A percentile compares a stretch with the other conserved stretches of the same genome.
phyloP scores from a whole-genome alignment of 2,797 vertebrate genomes.

The Sebastes aleutianus region DNA sequence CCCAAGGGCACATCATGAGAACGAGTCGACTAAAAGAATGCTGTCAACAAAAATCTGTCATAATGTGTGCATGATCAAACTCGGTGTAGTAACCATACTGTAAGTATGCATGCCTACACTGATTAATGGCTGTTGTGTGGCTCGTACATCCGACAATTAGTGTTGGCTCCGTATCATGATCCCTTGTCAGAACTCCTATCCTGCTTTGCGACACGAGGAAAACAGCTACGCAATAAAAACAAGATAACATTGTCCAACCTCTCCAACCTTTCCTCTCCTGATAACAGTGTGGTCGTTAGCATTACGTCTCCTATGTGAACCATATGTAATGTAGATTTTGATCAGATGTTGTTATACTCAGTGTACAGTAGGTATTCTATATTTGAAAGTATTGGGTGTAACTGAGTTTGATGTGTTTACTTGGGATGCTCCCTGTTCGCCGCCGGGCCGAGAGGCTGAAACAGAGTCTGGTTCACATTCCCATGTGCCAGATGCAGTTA shows the following conservation, averaged over 20 bases:
- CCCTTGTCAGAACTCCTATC: conserved; percentile 49
- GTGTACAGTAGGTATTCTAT: conserved; percentile 35
- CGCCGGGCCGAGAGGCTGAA: conserved; percentile 29
- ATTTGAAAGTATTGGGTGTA: conserved; percentile 59
- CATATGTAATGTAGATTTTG: conserved; percentile 9
- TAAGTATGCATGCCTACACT: neutral
- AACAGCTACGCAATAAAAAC: conserved; percentile 40
- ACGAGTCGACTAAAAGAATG: neutral
- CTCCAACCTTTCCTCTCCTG: conserved; percentile 53
- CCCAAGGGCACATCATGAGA: neutral
- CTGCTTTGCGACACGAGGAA: conserved; percentile 46
- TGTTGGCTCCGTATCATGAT: conserved; percentile 44
- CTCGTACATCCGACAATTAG: conserved; percentile 20
- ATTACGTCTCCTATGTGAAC: conserved; percentile 20
- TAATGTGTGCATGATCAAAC: neutral
- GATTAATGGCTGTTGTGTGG: conserved; percentile 11
- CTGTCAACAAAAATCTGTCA: neutral
- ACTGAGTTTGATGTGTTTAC: conserved; percentile 42
- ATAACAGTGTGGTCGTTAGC: conserved; percentile 44
- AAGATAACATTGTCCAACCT: conserved; percentile 75
- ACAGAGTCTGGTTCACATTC: conserved; percentile 47
- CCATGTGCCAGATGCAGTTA: conserved; percentile 33
- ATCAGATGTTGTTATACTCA: conserved; percentile 22
- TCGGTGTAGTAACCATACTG: neutral
- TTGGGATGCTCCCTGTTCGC: conserved; percentile 27